A percentile compares a stretch with the other conserved stretches of the same genome.
Evolutionary conservation across 1,140 invertebrate species (phyloP).

Genomic region (Hestina assimilis): DNA sequence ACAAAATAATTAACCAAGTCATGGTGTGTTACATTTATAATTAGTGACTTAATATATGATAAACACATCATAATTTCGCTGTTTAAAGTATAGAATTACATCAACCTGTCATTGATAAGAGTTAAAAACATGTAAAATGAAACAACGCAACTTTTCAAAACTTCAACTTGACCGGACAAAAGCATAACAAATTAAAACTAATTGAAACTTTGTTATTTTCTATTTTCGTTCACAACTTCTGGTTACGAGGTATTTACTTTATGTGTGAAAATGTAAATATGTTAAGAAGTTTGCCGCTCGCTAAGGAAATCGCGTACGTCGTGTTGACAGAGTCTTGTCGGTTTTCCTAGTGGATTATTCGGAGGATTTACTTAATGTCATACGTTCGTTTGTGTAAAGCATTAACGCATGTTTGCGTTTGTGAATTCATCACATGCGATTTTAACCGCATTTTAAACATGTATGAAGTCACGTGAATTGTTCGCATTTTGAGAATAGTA

Average conservation of each 20-base stretch:
- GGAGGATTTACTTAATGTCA: slow-evolving; percentile 60
- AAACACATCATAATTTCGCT: no score
- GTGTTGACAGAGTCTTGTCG: slow-evolving; percentile 51
- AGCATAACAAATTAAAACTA: neutral
- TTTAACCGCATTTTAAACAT: neutral
- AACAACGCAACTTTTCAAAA: neutral
- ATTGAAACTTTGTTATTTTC: slow-evolving; percentile 32
- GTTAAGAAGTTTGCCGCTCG: slow-evolving; percentile 47
- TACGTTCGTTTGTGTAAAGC: slow-evolving; percentile 53
- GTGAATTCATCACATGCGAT: slow-evolving; percentile 10
- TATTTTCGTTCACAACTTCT: slow-evolving; percentile 59
- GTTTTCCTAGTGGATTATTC: slow-evolving; percentile 65
- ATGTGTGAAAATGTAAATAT: slow-evolving; percentile 71
- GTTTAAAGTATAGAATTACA: neutral
- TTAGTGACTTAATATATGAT: no score
- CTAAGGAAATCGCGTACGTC: slow-evolving; percentile 55
- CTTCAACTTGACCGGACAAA: neutral
- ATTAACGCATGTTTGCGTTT: slow-evolving; percentile 54
- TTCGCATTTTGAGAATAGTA: neutral
- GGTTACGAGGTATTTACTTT: slow-evolving; percentile 64
- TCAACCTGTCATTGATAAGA: neutral
- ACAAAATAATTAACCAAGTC: no score
- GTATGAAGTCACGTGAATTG: neutral
- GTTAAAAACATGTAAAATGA: neutral
- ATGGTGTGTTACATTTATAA: no score